Evolutionary conservation across 2,888 invertebrate species (phyloP), one percentile per base, ranked within the genome.

Genomic region (Rapana venosa): DNA sequence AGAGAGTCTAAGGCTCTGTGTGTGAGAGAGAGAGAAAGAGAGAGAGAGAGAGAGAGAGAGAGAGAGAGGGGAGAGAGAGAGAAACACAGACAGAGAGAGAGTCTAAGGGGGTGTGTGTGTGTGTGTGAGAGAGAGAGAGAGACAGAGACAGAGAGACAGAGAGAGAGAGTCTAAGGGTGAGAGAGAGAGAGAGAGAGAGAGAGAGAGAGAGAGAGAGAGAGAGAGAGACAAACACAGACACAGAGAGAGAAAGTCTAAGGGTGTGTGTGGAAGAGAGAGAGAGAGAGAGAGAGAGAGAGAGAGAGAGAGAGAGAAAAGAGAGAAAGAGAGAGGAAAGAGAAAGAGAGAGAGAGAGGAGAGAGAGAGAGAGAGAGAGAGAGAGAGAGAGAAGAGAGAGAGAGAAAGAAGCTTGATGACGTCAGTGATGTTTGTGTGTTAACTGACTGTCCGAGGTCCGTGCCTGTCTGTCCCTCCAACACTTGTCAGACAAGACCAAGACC

Each of bases 311-410:
- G 70, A 70, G 15, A 26, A 70, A 22, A 70, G 70, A 70, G 70
- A 70, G 70, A 70, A 22, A 70, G 70, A 70, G 70, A 70, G 15
- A 70, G 70, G 22, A 22, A 70, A 22, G 22, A 22, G 26, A 22
- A 70, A 70, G 70, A 70, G 74, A n/a, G n/a, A 74, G 74, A 74
- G 74, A n/a, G 5, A n/a, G n/a, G n/a, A n/a, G 0, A 26, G 11
- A 22, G n/a, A n/a, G n/a, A 26, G 26, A n/a, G 26, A n/a, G 11
- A n/a, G n/a, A n/a, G 74, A n/a, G n/a, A 26, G 11, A 74, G n/a
- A 26, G 74, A 74, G 30, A 74, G 74, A 74, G 74, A 74, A 26
- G 74, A 74, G 74, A 74, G n/a, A 74, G 74, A 74, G 74, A 74
- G 74, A 74, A n/a, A 74, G 74, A 47, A 47, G 47, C 47, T n/a